Evolutionary conservation across 2,797 vertebrate species (phyloP), one percentile per base, ranked within the genome.

Genomic region (Neomorphus geoffroyi): DNA sequence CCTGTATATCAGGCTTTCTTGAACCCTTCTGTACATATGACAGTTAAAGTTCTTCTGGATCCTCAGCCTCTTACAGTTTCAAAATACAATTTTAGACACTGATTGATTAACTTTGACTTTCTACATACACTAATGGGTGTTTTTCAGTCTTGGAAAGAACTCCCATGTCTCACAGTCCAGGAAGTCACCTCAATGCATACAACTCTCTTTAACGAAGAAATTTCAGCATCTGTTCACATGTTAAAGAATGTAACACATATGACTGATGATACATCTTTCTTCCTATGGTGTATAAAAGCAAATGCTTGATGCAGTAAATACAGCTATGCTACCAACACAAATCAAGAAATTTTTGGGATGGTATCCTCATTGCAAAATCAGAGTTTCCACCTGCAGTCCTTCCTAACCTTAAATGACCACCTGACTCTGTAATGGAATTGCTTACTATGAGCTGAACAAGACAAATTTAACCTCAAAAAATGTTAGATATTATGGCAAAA

Each of bases 41-140:
- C 16, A 71, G 26, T 18, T 56, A 6, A 33, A 79, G 7, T 64
- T 41, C 22, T 80, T n/a, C n/a, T 57, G 16, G 16, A 65, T 37
- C 74, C 28, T 37, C 35, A 73, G 16, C 5, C 18, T 67, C 32
- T 71, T 46, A 37, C 2, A 23, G 16, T 54, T 86, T 60, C 45
- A 65, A 70, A 89, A 58, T 32, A 65, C 12, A 32, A 21, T 28
- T 82, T 65, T 22, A 79, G 45, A 53, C 6, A 54, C 19, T 9
- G 18, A 60, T n/a, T 39, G 10, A n/a, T 50, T 57, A 54, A 41
- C 39, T 91, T 21, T 32, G 8, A 48, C 32, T 62, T 82, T 79
- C 11, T 58, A 16, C 4, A 60, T 32, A 27, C 13, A n/a, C 2
- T 43, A 4, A 1, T n/a, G 17, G 1, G 18, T 35, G 28, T 57